Conservation (phyloP, 2,797 vertebrate genomes). For the Bradypodion pumilum region DNA sequence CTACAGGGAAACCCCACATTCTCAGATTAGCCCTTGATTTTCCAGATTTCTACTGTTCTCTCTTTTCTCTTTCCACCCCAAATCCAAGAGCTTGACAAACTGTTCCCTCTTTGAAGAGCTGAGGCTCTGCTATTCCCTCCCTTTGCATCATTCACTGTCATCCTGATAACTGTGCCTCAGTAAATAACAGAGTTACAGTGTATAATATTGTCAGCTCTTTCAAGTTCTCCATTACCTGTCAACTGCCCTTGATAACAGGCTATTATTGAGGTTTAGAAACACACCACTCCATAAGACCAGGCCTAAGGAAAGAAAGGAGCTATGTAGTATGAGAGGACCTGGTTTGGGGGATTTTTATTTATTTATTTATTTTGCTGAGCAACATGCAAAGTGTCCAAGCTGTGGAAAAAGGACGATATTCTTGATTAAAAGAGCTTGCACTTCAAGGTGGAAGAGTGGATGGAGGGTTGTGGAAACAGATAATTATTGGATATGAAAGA, state of each 20-base stretch:
- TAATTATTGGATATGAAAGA: conserved; percentile 9
- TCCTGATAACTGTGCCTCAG: neutral
- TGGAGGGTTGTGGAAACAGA: neutral
- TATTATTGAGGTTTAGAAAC: conserved; percentile 3
- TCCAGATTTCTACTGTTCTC: conserved; percentile 10
- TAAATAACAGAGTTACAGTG: conserved; percentile 31
- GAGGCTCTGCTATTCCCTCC: neutral
- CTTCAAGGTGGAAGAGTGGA: neutral
- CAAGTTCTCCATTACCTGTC: neutral
- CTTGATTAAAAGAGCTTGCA: conserved; percentile 29
- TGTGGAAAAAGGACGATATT: conserved; percentile 2
- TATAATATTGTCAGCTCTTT: neutral
- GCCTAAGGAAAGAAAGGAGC: conserved; percentile 15
- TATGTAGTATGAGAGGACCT: conserved; percentile 17
- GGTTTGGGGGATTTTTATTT: too few relatives aligned
- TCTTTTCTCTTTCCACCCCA: conserved; percentile 26
- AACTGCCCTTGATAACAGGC: conserved; percentile 13
- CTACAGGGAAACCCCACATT: too few relatives aligned
- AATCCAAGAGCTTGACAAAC: conserved; percentile 13
- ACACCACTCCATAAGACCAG: neutral
- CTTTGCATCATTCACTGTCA: conserved; percentile 27
- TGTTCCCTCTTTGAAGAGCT: neutral
- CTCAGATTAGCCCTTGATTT: too few relatives aligned
- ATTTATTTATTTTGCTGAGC: conserved; percentile 9
- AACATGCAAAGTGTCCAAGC: neutral